Conservation (phyloP, 2,888 invertebrate genomes). For the Eudemis profundana region DNA sequence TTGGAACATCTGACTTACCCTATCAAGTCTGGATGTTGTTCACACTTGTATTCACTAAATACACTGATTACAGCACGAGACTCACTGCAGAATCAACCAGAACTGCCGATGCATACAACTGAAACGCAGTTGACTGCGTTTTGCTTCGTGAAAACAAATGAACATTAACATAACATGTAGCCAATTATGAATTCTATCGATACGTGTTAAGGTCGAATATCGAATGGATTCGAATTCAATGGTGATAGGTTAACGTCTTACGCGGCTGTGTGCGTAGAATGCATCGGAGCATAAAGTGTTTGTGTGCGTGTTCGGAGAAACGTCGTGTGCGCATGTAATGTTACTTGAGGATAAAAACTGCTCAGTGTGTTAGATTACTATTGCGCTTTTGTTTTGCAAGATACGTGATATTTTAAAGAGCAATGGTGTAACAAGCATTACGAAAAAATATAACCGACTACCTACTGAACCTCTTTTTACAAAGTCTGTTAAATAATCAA, state of each 20-base stretch:
- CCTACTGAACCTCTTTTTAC: no score
- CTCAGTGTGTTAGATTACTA: not conserved
- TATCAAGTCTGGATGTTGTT: not conserved
- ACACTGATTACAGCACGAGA: not conserved
- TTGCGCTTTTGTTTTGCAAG: not conserved
- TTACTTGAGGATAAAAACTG: conserved; percentile 13
- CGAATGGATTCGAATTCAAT: not conserved
- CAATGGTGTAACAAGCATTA: no score
- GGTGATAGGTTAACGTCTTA: not conserved
- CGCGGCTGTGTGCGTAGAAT: not conserved
- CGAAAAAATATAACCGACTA: no score
- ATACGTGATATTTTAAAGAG: no score
- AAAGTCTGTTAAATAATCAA: no score
- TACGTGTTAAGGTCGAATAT: not conserved
- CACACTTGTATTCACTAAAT: conserved; percentile 1
- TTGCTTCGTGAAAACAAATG: conserved; percentile 18
- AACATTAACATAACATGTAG: not conserved
- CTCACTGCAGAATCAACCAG: conserved; percentile 11
- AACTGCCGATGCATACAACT: conserved; percentile 22
- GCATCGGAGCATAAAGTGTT: not conserved
- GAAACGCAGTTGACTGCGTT: not conserved
- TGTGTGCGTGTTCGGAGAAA: conserved; percentile 20
- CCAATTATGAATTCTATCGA: not conserved
- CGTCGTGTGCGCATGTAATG: conserved; percentile 16
- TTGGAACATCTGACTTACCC: conserved; percentile 16